Evolutionary conservation across 2,797 vertebrate genomes (phyloP).

Genomic region (Podarcis lilfordi): DNA sequence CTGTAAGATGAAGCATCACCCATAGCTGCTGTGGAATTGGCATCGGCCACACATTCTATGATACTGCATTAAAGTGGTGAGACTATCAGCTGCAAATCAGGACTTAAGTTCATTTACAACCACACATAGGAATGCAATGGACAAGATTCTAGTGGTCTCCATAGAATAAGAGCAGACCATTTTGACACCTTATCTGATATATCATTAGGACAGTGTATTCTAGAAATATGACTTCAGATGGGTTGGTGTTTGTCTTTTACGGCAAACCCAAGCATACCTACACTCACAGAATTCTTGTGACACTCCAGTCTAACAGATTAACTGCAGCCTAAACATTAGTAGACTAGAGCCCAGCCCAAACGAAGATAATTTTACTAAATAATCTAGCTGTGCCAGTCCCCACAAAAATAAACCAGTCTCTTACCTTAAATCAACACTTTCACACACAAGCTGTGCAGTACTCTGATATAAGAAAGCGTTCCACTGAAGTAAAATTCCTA

Average conservation of each 20-base stretch:
- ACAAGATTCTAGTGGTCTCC: fast-evolving
- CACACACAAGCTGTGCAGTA: not conserved
- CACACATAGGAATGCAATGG: too few species aligned
- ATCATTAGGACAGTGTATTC: conserved; percentile 41
- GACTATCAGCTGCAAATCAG: not conserved
- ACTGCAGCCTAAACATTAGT: not conserved
- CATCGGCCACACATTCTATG: not conserved
- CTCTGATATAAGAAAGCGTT: not conserved
- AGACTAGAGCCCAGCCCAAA: not conserved
- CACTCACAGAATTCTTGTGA: not conserved
- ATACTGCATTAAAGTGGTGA: not conserved
- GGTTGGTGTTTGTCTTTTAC: not conserved
- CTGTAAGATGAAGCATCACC: not conserved
- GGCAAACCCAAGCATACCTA: not conserved
- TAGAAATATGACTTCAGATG: not conserved
- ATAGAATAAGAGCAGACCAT: not conserved
- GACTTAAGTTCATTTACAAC: not conserved
- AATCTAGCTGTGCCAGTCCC: not conserved
- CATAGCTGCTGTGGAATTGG: too few species aligned
- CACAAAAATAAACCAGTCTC: not conserved
- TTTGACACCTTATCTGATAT: not conserved
- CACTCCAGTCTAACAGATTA: not conserved
- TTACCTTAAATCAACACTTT: not conserved
- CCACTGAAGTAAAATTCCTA: not conserved
- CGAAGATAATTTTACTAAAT: not conserved